These are phyloP conservation scores for Uria lomvia DNA, from an alignment of 2,113 vertebrate species.

Conservation along the genomic window DNA sequence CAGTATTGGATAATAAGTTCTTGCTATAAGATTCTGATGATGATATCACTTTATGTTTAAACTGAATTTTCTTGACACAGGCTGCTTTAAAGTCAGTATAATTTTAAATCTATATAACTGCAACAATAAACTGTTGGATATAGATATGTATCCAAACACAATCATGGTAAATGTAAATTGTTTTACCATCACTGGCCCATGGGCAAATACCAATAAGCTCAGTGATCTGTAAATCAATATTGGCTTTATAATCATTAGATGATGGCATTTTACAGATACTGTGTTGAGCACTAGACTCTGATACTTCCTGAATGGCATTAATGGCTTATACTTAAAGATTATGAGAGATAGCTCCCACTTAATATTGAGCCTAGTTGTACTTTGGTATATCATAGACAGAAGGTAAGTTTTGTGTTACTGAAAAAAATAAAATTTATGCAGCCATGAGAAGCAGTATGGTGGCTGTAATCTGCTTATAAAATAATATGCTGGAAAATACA, in stretches of 20 bases:
- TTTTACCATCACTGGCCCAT: background rate
- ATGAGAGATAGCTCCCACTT: background rate
- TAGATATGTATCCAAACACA: background rate
- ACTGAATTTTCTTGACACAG: background rate
- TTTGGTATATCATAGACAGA: background rate
- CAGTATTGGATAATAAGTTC: background rate
- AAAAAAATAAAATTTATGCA: background rate
- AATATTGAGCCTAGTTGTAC: background rate
- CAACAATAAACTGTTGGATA: background rate
- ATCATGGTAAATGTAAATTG: background rate
- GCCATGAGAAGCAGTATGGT: background rate
- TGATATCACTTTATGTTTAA: background rate
- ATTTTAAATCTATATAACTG: background rate
- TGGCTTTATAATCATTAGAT: constrained; percentile 5
- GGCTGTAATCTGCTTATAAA: background rate
- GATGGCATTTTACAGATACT: background rate
- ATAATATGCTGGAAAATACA: background rate
- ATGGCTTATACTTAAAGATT: background rate
- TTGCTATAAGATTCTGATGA: background rate
- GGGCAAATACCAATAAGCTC: background rate
- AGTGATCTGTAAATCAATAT: constrained; percentile 1
- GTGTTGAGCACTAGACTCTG: background rate
- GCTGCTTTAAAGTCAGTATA: background rate
- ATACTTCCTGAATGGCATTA: background rate
- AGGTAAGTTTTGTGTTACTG: background rate